Evolutionary conservation across 2,797 vertebrate genomes (phyloP).

Genomic region (Odontamblyopus lacepedii): DNA sequence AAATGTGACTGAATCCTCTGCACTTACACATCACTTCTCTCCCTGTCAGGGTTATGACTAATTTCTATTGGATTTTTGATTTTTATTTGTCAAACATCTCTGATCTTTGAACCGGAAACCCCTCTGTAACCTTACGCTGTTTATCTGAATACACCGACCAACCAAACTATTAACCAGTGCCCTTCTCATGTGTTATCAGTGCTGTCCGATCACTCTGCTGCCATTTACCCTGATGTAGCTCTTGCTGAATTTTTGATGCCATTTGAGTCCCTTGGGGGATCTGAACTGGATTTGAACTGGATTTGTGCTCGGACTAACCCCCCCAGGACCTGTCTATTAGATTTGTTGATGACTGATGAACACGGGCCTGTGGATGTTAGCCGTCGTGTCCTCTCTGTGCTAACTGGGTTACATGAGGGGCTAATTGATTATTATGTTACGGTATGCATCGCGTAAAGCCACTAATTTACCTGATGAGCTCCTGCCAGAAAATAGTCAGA

Average conservation of each 20-base stretch:
- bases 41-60: neutral
- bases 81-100: conserved; percentile 3
- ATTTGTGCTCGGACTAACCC: conserved; percentile 70
- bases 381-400: conserved; percentile 66
- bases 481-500: conserved; percentile 36
- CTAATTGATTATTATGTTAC: conserved; percentile 77
- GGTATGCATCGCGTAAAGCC: conserved; percentile 68
- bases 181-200: conserved; percentile 52
- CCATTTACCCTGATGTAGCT: conserved; percentile 46
- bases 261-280: conserved; percentile 65
- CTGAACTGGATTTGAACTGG: conserved; percentile 72
- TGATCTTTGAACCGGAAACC: conserved; percentile 8
- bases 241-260: conserved; percentile 66
- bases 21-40: neutral
- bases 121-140: neutral
- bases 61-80: neutral
- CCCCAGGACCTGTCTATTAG: conserved; percentile 75
- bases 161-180: neutral
- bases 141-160: neutral
- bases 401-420: conserved; percentile 71
- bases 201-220: conserved; percentile 53
- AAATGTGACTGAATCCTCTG: neutral
- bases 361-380: conserved; percentile 68
- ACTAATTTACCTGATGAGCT: conserved; percentile 58
- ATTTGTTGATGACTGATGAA: conserved; percentile 81